phyloP scores from a whole-genome alignment of 2,797 vertebrate genomes.

The Austrolebias charrua region DNA sequence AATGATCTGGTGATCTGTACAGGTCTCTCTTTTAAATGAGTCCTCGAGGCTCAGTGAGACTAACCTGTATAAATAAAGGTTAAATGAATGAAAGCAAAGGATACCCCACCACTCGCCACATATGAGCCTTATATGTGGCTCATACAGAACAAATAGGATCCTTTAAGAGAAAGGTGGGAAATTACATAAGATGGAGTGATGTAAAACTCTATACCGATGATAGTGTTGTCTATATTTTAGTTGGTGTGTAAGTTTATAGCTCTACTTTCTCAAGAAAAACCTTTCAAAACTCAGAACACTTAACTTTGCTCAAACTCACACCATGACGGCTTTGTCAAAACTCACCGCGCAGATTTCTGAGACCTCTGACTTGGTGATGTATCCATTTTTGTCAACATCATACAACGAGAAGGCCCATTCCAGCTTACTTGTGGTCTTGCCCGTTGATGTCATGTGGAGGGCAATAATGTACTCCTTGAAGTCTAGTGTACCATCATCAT shows the following conservation, averaged over 20 bases:
- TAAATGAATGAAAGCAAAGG: too few species aligned
- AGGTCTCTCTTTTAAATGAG: too few species aligned
- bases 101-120: too few species aligned
- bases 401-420: slow-evolving; percentile 83
- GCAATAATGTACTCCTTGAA: slow-evolving; percentile 84
- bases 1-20: neutral
- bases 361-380: slow-evolving; percentile 80
- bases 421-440: slow-evolving; percentile 75
- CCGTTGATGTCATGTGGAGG: slow-evolving; percentile 81
- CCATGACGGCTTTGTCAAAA: neutral
- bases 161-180: neutral
- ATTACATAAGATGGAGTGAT: too few species aligned
- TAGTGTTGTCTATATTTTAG: neutral
- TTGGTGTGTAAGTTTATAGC: neutral
- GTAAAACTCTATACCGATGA: slow-evolving; percentile 14
- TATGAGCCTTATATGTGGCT: too few species aligned
- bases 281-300: neutral
- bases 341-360: slow-evolving; percentile 80
- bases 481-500: slow-evolving; percentile 80
- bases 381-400: slow-evolving; percentile 82
- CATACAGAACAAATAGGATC: too few species aligned
- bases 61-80: too few species aligned
- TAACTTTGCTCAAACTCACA: neutral
- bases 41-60: too few species aligned
- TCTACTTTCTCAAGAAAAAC: neutral